Conservation (phyloP, 2,797 vertebrate genomes). For the Poecilia picta region DNA sequence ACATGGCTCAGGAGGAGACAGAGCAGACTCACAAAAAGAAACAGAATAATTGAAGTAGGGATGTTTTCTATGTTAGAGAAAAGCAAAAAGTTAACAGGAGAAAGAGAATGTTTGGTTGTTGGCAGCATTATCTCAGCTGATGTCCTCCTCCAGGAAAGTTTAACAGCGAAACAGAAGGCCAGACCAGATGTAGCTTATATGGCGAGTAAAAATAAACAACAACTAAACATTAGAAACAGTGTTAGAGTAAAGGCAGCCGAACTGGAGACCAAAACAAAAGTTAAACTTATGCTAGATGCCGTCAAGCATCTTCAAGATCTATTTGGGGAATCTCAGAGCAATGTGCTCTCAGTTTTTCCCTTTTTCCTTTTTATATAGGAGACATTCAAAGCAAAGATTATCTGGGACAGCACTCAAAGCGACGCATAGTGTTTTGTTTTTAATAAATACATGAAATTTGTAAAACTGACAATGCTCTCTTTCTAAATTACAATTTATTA, state of each 20-base stretch:
- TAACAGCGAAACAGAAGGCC: neutral
- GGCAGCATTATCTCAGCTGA: neutral
- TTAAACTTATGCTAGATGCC: neutral
- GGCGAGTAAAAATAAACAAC: neutral
- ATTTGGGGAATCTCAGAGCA: neutral
- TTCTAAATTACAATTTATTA: neutral
- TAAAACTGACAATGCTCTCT: neutral
- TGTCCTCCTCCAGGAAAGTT: neutral
- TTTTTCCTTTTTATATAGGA: neutral
- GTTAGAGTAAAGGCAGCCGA: neutral
- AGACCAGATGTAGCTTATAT: neutral
- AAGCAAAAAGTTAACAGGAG: neutral
- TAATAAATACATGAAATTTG: neutral
- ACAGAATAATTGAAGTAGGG: neutral
- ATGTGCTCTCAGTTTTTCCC: neutral
- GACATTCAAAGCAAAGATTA: neutral
- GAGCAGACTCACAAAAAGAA: neutral
- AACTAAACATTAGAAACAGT: neutral
- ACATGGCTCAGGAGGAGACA: neutral
- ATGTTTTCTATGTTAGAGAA: neutral
- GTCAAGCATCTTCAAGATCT: neutral
- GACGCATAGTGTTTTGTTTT: neutral
- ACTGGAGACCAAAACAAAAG: neutral
- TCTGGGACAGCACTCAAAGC: neutral
- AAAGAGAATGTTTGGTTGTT: neutral